phyloP scores from a whole-genome alignment of 2,888 invertebrate species.

The Tenthredo scrophulariae region DNA sequence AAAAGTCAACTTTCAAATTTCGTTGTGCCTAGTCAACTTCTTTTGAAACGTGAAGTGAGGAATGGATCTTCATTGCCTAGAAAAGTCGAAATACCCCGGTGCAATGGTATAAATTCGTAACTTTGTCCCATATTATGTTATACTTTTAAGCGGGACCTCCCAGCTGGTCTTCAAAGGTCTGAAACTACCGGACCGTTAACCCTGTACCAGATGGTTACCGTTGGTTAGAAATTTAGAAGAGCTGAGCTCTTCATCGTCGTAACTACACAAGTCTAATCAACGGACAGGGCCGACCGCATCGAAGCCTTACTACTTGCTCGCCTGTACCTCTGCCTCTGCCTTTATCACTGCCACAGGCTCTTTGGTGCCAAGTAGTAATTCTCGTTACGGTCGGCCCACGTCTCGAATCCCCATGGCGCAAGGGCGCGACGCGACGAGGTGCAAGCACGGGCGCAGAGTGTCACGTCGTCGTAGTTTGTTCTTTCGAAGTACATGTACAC shows the following conservation, averaged over 20 bases:
- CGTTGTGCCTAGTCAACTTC: no score
- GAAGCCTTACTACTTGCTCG: conserved; percentile 42
- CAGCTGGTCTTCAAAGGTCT: neutral
- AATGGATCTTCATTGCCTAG: neutral
- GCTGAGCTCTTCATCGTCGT: neutral
- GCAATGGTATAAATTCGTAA: neutral
- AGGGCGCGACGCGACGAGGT: neutral
- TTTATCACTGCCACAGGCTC: conserved; percentile 18
- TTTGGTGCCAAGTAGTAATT: conserved; percentile 50
- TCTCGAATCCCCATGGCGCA: conserved; percentile 16
- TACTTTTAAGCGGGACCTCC: neutral
- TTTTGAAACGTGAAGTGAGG: no score
- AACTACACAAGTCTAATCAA: conserved; percentile 36
- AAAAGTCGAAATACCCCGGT: neutral
- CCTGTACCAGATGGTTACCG: neutral
- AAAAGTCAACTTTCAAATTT: no score
- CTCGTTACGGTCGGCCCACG: conserved; percentile 46
- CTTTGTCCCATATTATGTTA: no score
- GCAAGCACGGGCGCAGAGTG: neutral
- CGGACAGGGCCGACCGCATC: conserved; percentile 29
- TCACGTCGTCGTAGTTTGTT: neutral
- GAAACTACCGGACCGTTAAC: neutral
- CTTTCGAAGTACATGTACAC: neutral
- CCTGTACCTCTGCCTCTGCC: neutral
- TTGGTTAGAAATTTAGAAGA: neutral